Conservation (phyloP, 2,113 vertebrate genomes). For the Neolamprologus longior region DNA sequence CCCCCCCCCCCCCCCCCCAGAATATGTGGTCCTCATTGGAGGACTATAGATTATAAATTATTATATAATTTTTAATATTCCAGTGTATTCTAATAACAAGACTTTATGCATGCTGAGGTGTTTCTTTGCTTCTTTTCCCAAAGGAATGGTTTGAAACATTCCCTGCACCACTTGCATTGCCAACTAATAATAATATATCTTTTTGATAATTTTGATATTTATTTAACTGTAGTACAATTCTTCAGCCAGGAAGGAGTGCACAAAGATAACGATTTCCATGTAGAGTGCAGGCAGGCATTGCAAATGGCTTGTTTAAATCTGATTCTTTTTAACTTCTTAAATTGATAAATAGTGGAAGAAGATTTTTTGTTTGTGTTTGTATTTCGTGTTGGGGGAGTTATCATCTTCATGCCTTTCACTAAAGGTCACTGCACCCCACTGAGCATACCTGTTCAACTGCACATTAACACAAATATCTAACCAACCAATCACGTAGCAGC, state of each 20-base stretch:
- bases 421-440: neutral
- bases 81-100: neutral
- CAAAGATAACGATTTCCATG: neutral
- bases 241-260: neutral
- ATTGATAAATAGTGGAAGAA: neutral
- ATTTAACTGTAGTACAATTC: neutral
- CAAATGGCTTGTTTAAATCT: neutral
- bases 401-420: neutral
- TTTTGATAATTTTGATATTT: neutral
- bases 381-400: neutral
- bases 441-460: neutral
- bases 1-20: accelerated
- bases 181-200: neutral
- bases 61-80: neutral
- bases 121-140: neutral
- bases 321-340: neutral
- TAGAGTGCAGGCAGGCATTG: neutral
- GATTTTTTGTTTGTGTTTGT: neutral
- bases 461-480: neutral
- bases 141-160: neutral
- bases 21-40: neutral
- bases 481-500: neutral
- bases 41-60: neutral
- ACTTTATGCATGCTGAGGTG: neutral
- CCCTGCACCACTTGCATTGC: neutral